phyloP scores from a whole-genome alignment of 2,113 vertebrate species.

The Crotalus horridus region DNA sequence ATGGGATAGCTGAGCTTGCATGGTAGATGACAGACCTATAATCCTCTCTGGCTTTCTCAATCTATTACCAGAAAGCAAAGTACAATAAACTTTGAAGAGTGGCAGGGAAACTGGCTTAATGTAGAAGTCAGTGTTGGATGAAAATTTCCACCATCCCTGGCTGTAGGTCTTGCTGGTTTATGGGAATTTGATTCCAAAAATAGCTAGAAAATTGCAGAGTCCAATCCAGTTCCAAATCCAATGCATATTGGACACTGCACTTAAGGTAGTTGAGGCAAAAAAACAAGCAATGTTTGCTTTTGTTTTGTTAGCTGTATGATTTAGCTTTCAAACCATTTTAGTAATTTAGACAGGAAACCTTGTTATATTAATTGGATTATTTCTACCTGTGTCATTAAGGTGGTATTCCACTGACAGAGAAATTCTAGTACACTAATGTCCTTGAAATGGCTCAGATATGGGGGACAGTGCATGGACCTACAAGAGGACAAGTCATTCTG shows the following conservation, averaged over 20 bases:
- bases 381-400: not conserved
- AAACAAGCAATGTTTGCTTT: not conserved
- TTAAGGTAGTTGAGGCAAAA: not conserved
- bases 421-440: not conserved
- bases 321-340: not conserved
- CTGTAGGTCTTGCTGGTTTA: not conserved
- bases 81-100: not conserved
- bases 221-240: not conserved
- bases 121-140: not conserved
- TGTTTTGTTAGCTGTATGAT: not conserved
- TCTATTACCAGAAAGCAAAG: not conserved
- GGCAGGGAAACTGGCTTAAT: not conserved
- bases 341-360: not conserved
- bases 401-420: not conserved
- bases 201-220: not conserved
- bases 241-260: not conserved
- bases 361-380: not conserved
- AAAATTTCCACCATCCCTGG: not conserved
- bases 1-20: not conserved
- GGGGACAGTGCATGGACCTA: not conserved
- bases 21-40: not conserved
- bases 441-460: not conserved
- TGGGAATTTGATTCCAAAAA: not conserved
- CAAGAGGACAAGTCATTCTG: not conserved
- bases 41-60: not conserved